Conservation (phyloP, 2,113 vertebrate species). For the Tor tambroides region DNA sequence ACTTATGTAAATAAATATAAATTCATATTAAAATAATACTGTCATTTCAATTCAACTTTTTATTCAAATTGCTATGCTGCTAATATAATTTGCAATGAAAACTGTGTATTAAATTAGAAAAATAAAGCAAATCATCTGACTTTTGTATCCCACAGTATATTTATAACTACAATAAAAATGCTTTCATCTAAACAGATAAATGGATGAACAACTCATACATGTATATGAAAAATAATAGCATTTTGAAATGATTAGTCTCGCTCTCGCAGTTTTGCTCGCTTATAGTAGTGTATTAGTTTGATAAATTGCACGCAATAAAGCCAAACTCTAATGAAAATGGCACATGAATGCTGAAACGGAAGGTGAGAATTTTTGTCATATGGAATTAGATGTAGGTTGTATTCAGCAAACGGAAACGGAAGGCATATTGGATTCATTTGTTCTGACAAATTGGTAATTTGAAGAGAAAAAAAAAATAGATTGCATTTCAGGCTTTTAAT, state of each 20-base stretch:
- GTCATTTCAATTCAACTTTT: background rate
- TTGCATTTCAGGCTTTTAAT: constrained; percentile 68
- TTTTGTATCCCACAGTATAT: constrained; percentile 10
- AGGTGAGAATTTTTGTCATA: constrained; percentile 40
- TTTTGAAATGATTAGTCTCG: constrained; percentile 22
- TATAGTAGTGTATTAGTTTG: constrained; percentile 16
- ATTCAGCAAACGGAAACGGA: constrained; percentile 29
- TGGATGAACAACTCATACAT: constrained; percentile 42
- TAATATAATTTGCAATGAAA: background rate
- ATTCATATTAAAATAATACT: background rate
- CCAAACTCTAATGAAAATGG: constrained; percentile 37
- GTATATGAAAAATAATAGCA: constrained; percentile 28
- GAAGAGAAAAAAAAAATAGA: constrained; percentile 57
- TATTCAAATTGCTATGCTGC: background rate
- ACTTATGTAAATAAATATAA: background rate
- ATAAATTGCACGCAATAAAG: constrained; percentile 42
- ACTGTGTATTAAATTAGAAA: background rate
- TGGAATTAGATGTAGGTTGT: constrained; percentile 44
- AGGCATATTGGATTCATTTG: constrained; percentile 53
- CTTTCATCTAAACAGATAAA: constrained; percentile 37
- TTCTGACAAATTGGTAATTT: constrained; percentile 62
- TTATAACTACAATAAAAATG: constrained; percentile 31
- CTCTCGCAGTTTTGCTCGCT: constrained; percentile 6
- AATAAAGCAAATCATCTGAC: background rate
- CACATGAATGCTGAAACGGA: constrained; percentile 40